These are phyloP conservation scores for Nymphalis polychloros DNA, from an alignment of 2,888 invertebrate genomes.

Conservation along the genomic window DNA sequence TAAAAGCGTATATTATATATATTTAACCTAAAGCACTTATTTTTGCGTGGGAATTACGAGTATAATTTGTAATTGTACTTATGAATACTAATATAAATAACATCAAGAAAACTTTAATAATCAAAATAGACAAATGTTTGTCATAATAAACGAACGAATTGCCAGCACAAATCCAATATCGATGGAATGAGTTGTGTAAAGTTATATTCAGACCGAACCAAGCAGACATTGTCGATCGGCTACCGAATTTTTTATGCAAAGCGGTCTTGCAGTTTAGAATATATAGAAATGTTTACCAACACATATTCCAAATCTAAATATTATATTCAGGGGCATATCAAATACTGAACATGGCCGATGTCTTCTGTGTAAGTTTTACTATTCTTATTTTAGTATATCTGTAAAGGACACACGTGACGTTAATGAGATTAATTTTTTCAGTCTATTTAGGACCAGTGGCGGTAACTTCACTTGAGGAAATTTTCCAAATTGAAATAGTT, in stretches of 20 bases:
- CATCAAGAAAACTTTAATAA: neutral
- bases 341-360: conserved; percentile 17
- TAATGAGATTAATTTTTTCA: conserved; percentile 52
- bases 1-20: no score
- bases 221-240: conserved; percentile 47
- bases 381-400: conserved; percentile 22
- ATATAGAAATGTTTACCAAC: conserved; percentile 12
- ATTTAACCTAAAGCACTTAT: no score
- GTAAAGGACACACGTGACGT: conserved; percentile 29
- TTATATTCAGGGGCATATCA: conserved; percentile 14
- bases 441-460: conserved; percentile 60
- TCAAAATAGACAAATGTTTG: neutral
- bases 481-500: conserved; percentile 80
- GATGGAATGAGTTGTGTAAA: conserved; percentile 50
- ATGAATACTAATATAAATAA: neutral
- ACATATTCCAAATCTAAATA: conserved; percentile 18
- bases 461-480: conserved; percentile 68
- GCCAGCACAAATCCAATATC: neutral
- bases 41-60: no score
- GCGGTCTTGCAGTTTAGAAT: conserved; percentile 33
- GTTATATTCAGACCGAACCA: conserved; percentile 42
- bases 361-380: conserved; percentile 19
- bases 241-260: conserved; percentile 53
- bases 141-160: neutral
- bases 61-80: no score